Base-by-base conservation (phyloP, 1,140 invertebrate species). In the Euura lappo region DNA sequence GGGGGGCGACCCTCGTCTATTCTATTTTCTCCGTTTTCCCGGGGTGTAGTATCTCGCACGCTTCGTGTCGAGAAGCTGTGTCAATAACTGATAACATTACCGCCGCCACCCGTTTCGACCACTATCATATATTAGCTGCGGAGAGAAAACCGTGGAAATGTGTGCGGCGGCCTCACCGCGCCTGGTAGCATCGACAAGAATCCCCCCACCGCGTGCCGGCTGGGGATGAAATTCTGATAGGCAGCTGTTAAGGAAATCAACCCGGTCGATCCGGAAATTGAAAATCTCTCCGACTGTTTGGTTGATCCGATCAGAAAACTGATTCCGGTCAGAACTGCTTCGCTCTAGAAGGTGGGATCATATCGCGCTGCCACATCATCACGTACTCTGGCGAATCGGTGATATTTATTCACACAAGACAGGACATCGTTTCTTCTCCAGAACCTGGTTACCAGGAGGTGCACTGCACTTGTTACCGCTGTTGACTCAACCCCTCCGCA, bases 231-330 rank as follows among this genome's bases (percentile, higher is more conserved):
- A 70, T 70, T 47, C 69, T 70, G 69, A 75, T 66, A 60, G 70
- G 46, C 28, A 70, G 65, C 65, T 69, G 65, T 75, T 71, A 65
- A 75, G 74, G 71, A 75, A 75, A 75, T 75, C 71, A 72, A 75
- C 64, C 65, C 68, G 71, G 71, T 28, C 65, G 66, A 45, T 60
- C 74, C 71, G 74, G 74, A 75, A 75, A 75, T 75, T 75, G 74
- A 75, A 75, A 71, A 67, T 73, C 74, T 71, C 68, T 74, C 10
- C 28, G 66, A 28, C 66, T 68, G 44, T 68, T 68, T 42, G 28
- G 66, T 47, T 45, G 69, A 70, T 70, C 69, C 13, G 69, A 68
- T 68, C 66, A 42, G 66, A 68, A 44, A 28, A 68, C 66, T 68
- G 66, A 68, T 44, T 70, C 45, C 69, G 28, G 69, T 47, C 45